Evolutionary conservation across 2,113 vertebrate species (phyloP), one percentile per base, ranked within the genome.

Genomic region (Psettodes erumei): DNA sequence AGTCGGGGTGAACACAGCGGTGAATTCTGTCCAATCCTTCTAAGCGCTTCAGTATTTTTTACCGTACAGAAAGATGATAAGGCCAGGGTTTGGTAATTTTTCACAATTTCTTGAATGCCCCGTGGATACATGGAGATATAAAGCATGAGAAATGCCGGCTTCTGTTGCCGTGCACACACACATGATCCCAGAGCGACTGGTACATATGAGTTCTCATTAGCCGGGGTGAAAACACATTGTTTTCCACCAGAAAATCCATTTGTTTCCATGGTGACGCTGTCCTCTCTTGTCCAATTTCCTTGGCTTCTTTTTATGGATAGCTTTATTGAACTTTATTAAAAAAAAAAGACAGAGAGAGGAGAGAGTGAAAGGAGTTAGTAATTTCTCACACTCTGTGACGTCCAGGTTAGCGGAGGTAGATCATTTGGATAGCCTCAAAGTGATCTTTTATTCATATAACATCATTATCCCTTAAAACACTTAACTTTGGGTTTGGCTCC

Each of bases 241-340:
- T 82, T 87, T 89, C 81, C 63, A 71, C 47, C 43, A 84, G 74
- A 88, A 91, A 90, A 90, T 78, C 82, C 59, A 88, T 90, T 89
- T 85, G 86, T 91, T 90, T 81, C 90, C 84, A 90, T 92, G 87
- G 87, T 47, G 53, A 91, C 59, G 30, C 65, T 69, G 27, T 72
- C 77, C 66, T 84, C 69, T 68, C 76, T 73, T 77, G 59, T 88
- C 72, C 82, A 86, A 78, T 89, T 89, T 87, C 77, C 79, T 87
- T 61, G 61, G 51, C 72, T 67, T 81, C 70, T 85, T 86, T 91
- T 87, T 87, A 86, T 90, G 79, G 71, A 84, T 82, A 45, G 66
- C 64, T 86, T 81, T 86, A 90, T 90, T 90, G 59, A 82, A 77
- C 62, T 79, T 81, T 77, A 87, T 81, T 71, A 30, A 80, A 79